A percentile compares a stretch with the other conserved stretches of the same genome.
Evolutionary conservation across 2,797 vertebrate species (phyloP).

Genomic region (Argyrosomus regius): DNA sequence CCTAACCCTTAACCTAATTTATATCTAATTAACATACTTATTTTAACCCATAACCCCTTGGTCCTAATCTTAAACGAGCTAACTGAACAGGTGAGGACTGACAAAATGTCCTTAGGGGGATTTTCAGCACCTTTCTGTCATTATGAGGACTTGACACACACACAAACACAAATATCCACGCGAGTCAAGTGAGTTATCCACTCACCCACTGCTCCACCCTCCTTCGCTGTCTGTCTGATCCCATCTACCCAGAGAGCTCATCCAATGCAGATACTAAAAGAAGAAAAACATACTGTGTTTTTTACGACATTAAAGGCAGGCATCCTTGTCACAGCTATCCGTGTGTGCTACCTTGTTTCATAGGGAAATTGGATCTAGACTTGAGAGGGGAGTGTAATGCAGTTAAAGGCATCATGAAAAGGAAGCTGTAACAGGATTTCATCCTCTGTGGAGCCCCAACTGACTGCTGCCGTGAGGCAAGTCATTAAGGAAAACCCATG

Average conservation of each 20-base stretch:
- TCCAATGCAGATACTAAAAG: constrained; percentile 38
- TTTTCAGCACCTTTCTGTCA: constrained; percentile 26
- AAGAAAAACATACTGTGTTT: constrained; percentile 54
- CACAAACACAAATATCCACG: constrained; percentile 16
- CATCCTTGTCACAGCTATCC: constrained; percentile 52
- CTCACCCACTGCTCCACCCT: constrained; percentile 4
- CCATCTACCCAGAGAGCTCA: constrained; percentile 49
- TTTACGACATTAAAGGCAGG: constrained; percentile 55
- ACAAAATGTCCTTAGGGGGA: constrained; percentile 11
- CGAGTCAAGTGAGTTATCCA: constrained; percentile 50
- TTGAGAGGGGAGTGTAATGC: constrained; percentile 78
- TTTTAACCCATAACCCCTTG: constrained; percentile 3
- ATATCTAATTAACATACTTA: constrained; percentile 9
- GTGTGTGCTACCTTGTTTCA: constrained; percentile 70
- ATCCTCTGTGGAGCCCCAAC: constrained; percentile 60
- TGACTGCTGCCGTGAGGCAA: constrained; percentile 77
- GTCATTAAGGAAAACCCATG: constrained; percentile 72
- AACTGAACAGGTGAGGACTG: constrained; percentile 7
- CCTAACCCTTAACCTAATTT: constrained; percentile 1
- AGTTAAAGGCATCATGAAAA: constrained; percentile 83
- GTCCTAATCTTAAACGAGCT: constrained; percentile 9
- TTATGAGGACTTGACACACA: constrained; percentile 11
- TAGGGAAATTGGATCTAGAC: constrained; percentile 82
- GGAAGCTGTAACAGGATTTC: constrained; percentile 81
- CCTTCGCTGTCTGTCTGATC: constrained; percentile 53